Base-by-base conservation (phyloP, 2,113 vertebrate genomes). In the Dicerorhinus sumatrensis region DNA sequence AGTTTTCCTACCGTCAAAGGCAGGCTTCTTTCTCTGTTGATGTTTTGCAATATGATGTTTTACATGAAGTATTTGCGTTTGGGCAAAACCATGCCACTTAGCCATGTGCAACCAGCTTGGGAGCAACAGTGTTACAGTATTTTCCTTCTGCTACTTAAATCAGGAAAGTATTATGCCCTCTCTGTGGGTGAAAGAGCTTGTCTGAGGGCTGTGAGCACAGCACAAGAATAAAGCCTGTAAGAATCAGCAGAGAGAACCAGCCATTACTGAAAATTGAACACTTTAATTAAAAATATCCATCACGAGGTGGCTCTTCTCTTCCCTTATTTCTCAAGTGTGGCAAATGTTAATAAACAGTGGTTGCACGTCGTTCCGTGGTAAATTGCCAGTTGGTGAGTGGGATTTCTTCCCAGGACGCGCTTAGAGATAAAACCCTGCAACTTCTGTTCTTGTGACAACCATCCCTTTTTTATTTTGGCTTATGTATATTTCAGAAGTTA, bases 281-380 rank as follows among this genome's bases (percentile, higher is more conserved):
- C 81, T 96, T 88, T 60, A 95, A 88, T 97, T 97, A 90, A 97
- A 97, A 80, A 33, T 80, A 77, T 58, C n/a, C 95, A 39, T 94
- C 92, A 58, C 23, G 29, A 0, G 1, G 1, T 6, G 31, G 86
- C 70, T 80, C 33, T 70, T 88, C 95, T 60, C 73, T 69, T 62
- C 42, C 62, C 20, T 62, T 1, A 4, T 36, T 80, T 91, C 94
- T 94, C 70, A 33, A 75, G 83, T 17, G 70, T 90, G 94, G 73
- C 29, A 9, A 33, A 46, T 13, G 14, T 58, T 70, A 51, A 62
- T 80, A 36, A 80, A 46, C 62, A 17, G 5, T 56, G 91, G 75
- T 5, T 33, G 79, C 6, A 13, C 73, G 82, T 20, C 2, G 62
- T 2, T 91, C 88, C 6, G 8, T 6, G 60, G 91, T 36, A 12